Conservation (phyloP, 2,888 invertebrate species). For the Torymus texanus region DNA sequence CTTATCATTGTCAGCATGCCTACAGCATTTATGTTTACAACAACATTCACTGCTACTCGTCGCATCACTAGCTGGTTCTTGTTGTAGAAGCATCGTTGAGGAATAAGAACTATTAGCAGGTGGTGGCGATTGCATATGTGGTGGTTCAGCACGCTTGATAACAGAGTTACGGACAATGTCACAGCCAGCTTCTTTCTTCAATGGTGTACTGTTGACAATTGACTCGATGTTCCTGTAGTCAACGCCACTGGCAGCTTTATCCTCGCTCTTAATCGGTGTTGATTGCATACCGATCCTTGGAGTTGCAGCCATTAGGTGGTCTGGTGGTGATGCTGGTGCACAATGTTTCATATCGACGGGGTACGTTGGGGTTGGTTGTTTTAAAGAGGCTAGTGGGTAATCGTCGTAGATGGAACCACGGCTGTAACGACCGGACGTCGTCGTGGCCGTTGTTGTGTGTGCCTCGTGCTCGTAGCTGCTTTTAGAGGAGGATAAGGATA, state of each 20-base stretch:
- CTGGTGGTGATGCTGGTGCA: slow-evolving; percentile 63
- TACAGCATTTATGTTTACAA: slow-evolving; percentile 72
- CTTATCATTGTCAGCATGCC: slow-evolving; percentile 69
- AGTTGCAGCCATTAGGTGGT: slow-evolving; percentile 60
- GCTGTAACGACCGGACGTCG: slow-evolving; percentile 60
- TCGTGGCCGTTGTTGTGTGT: background rate
- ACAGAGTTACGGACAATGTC: slow-evolving; percentile 70
- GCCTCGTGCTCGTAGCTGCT: slow-evolving; percentile 55
- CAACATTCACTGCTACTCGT: slow-evolving; percentile 64
- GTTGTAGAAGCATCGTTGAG: slow-evolving; percentile 4
- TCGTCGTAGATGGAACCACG: slow-evolving; percentile 62
- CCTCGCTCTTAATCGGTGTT: slow-evolving; percentile 70
- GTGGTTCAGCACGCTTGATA: slow-evolving; percentile 69
- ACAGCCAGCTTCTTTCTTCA: slow-evolving; percentile 64
- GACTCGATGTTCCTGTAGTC: slow-evolving; percentile 74
- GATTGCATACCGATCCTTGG: slow-evolving; percentile 70
- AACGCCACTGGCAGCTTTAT: slow-evolving; percentile 63
- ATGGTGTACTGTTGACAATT: slow-evolving; percentile 70
- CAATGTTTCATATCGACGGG: slow-evolving; percentile 48
- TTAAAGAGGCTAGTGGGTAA: slow-evolving; percentile 55
- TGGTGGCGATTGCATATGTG: slow-evolving; percentile 8
- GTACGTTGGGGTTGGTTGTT: slow-evolving; percentile 39
- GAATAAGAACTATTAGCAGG: background rate
- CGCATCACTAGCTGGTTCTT: slow-evolving; percentile 42
- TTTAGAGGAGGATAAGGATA: slow-evolving; percentile 48